These are phyloP conservation scores for Tholera decimalis DNA, from an alignment of 2,888 invertebrate species.

Conservation along the genomic window DNA sequence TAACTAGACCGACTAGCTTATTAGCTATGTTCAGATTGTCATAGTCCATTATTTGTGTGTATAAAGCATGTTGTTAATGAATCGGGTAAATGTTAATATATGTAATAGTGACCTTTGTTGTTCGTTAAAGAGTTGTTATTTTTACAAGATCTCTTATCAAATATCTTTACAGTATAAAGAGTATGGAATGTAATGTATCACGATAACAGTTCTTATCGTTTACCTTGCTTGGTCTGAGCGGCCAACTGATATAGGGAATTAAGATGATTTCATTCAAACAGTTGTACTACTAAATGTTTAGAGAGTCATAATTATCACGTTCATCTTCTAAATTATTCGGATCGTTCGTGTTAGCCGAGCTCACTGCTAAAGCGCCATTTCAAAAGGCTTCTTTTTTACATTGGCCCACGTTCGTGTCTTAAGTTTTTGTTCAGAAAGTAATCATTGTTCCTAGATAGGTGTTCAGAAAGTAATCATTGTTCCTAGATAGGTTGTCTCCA, in stretches of 20 bases:
- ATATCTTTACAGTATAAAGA: slow-evolving; percentile 56
- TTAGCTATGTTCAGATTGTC: slow-evolving; percentile 50
- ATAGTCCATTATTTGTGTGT: slow-evolving; percentile 27
- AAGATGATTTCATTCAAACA: slow-evolving; percentile 64
- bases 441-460: slow-evolving; percentile 70
- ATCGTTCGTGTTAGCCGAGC: slow-evolving; percentile 26
- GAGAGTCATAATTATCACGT: slow-evolving; percentile 51
- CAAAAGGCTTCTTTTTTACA: slow-evolving; percentile 48
- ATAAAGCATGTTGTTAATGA: slow-evolving; percentile 10
- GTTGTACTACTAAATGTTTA: slow-evolving; percentile 53
- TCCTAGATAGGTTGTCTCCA: slow-evolving; percentile 69
- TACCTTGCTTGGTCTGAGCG: slow-evolving; percentile 59
- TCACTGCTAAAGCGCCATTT: slow-evolving; percentile 34
- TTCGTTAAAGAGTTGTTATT: slow-evolving; percentile 60
- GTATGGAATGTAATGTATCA: slow-evolving; percentile 69
- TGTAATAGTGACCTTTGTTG: too few species aligned
- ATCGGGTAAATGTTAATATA: slow-evolving; percentile 1
- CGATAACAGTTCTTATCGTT: slow-evolving; percentile 72
- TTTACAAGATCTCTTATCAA: slow-evolving; percentile 64
- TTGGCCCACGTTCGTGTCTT: slow-evolving; percentile 43
- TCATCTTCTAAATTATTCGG: slow-evolving; percentile 40
- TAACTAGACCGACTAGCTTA: slow-evolving; percentile 61
- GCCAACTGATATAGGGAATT: slow-evolving; percentile 56
- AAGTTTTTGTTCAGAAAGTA: slow-evolving; percentile 61
- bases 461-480: slow-evolving; percentile 66